Evolutionary conservation across 2,113 vertebrate genomes (phyloP), one percentile per base, ranked within the genome.

Genomic region (Chionis minor): DNA sequence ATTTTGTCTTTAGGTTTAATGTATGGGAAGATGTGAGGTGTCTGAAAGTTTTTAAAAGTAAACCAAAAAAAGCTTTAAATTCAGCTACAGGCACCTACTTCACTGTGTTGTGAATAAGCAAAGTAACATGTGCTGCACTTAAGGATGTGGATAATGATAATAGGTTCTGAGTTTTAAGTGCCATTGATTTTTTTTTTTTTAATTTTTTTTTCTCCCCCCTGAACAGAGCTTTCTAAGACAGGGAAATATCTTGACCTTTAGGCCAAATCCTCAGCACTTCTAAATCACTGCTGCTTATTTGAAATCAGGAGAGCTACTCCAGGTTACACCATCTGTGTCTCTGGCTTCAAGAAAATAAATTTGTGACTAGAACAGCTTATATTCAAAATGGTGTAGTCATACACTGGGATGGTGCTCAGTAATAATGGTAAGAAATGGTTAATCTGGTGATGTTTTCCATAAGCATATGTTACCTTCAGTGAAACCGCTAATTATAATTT

Each of bases 191-290:
- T 73, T 84, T 38, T 79, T 17, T 24, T 40, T 21, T 19, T 7
- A 40, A 47, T 42, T 12, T 23, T 13, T 33, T 33, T 18, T 7
- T 5, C 6, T 3, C 40, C 23, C 47, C 14, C 58, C 72, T 33
- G 21, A 71, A 69, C 28, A 85, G 66, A 62, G 73, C 70, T 95
- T 97, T 94, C 85, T 91, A 90, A 90, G n/a, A 54, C 62, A 73
- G 35, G 82, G 74, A 85, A 92, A 35, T 88, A 80, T 74, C 81
- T 92, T 95, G 91, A 96, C 91, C 95, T 96, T 87, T 96, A 90
- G 87, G 86, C 71, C 93, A 96, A 90, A 97, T 94, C 55, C 87
- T 93, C 84, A 74, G 63, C 47, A 58, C 38, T 91, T 86, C 77
- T 81, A 96, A 93, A 95, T 95, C 86, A 95, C 16, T 0, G 0